Evolutionary conservation across 2,888 invertebrate species (phyloP), one percentile per base, ranked within the genome.

Genomic region (Eristalinus aeneus): DNA sequence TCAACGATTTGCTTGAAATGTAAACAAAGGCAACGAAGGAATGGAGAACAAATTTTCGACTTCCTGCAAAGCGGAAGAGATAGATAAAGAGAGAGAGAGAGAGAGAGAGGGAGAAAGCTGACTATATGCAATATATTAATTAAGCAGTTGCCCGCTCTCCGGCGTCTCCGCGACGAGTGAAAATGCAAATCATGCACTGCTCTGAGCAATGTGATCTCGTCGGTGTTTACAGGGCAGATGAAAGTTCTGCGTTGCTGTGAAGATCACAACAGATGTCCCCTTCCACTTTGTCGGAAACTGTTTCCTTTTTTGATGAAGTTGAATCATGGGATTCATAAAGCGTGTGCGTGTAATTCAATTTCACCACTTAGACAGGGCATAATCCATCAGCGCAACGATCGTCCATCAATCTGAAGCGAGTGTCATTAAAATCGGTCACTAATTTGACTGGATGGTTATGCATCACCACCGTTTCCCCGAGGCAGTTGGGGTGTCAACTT

Each of bases 1-100:
- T 69, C 85, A 69, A 85, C 80, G 75, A 80, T 85, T 80, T 80
- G 65, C 74, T 85, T 72, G 64, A 72, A 76, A 84, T 75, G 84
- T 79, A 84, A 84, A 79, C 79, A 76, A 80, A 85, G 76, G 68
- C 46, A 27, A 27, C 27, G 27, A 68, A 69, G 81, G 81, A 76
- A 81, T 84, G 67, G 58, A 60, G 71, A 76, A 63, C 53, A 60
- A 58, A 73, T 73, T 81, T 73, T 27, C 27, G 5, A 27, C 27
- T 27, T 27, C 27, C 27, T 27, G 27, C 27, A 2, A 27, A 27
- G 27, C 27, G 27, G 27, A 27, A 27, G 27, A 27, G 27, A 5
- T 2, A 5, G 27, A 27, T 2, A 27, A 5, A 2, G 27, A 27
- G 5, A 27, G 27, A 27, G 27, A 5, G 27, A 27, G 27, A 27